A percentile compares a stretch with the other conserved stretches of the same genome.
Evolutionary conservation across 2,888 invertebrate genomes (phyloP).

Genomic region (Linnaemya vulpina): DNA sequence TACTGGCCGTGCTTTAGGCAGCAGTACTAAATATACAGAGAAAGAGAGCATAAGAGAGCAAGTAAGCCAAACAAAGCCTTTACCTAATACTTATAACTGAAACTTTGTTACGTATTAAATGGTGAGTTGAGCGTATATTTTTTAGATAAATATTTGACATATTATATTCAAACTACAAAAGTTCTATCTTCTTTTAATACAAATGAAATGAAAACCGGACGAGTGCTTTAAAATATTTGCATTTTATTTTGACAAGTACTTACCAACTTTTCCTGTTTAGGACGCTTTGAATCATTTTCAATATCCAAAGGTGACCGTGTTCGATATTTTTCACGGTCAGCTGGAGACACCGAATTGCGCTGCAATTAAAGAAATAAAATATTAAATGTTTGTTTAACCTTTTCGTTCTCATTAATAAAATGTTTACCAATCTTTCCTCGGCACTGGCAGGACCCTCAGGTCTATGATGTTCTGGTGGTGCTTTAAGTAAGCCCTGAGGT

Average conservation of each 20-base stretch:
- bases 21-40: conserved; percentile 26
- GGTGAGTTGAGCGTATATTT: conserved; percentile 73
- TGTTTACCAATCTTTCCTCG: conserved; percentile 85
- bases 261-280: conserved; percentile 94
- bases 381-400: background rate
- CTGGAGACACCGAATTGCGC: conserved; percentile 92
- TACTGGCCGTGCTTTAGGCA: conserved; percentile 24
- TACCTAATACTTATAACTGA: conserved; percentile 36
- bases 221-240: conserved; percentile 26
- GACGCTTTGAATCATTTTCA: conserved; percentile 90
- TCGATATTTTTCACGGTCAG: conserved; percentile 91
- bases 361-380: conserved; percentile 77
- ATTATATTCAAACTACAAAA: conserved; percentile 50
- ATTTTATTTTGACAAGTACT: conserved; percentile 83
- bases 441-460: conserved; percentile 84
- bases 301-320: conserved; percentile 90
- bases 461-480: conserved; percentile 83
- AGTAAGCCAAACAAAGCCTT: conserved; percentile 59
- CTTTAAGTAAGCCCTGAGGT: conserved; percentile 83
- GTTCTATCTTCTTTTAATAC: conserved; percentile 50
- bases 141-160: background rate
- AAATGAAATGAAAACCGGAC: conserved; percentile 41
- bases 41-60: conserved; percentile 61
- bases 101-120: conserved; percentile 45
- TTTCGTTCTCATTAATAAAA: background rate